These are phyloP conservation scores for Dasypus novemcinctus DNA, from an alignment of 2,113 vertebrate species.

Conservation along the genomic window DNA sequence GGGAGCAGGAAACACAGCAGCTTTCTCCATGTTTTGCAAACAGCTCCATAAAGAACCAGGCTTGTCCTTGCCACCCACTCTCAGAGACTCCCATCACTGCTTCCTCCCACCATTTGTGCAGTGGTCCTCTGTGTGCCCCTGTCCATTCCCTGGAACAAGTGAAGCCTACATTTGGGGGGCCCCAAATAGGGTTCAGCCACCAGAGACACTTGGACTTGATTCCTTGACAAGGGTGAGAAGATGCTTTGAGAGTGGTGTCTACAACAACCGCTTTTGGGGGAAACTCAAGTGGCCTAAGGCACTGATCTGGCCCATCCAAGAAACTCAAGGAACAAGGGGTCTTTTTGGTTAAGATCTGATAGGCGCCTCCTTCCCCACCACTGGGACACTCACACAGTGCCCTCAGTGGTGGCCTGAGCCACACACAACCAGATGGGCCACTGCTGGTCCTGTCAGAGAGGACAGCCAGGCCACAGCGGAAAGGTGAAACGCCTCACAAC, in stretches of 20 bases:
- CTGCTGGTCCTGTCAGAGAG: background rate
- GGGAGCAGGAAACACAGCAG: background rate
- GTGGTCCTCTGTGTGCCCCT: background rate
- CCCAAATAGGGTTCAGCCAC: background rate
- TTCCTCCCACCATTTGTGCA: background rate
- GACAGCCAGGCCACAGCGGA: background rate
- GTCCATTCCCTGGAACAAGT: background rate
- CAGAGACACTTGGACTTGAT: background rate
- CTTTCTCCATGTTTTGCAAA: background rate
- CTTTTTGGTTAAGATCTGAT: background rate
- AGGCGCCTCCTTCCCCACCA: too few species aligned
- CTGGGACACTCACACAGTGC: background rate
- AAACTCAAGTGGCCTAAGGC: background rate
- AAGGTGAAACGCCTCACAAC: constrained; percentile 36
- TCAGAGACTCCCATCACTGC: too few species aligned
- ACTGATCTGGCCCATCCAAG: background rate
- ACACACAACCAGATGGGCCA: background rate
- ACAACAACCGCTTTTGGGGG: too few species aligned
- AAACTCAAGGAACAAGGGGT: background rate
- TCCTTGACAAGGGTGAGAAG: background rate
- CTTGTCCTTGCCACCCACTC: background rate
- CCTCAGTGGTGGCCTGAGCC: background rate
- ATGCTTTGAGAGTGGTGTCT: background rate
- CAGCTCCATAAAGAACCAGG: background rate
- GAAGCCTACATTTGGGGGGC: background rate